These are phyloP conservation scores for Caenorhabditis brenneri DNA, from an alignment of 1,140 invertebrate species.

Conservation along the genomic window DNA sequence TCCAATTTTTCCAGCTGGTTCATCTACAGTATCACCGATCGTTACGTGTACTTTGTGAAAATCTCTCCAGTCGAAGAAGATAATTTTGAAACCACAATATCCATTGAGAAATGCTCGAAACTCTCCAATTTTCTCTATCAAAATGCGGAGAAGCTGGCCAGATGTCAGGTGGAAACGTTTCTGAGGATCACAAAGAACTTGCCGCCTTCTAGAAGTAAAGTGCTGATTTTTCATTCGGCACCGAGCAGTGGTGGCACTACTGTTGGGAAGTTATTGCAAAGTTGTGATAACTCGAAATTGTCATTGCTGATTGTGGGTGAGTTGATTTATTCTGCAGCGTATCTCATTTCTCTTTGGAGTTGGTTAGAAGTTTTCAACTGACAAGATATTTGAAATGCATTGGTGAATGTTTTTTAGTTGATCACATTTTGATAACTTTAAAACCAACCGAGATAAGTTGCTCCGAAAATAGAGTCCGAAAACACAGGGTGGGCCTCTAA, in stretches of 20 bases:
- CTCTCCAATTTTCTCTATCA: neutral
- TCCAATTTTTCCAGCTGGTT: conserved; percentile 15
- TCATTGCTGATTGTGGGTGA: neutral
- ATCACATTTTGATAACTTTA: too few relatives aligned
- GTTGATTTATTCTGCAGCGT: neutral
- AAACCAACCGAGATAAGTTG: too few relatives aligned
- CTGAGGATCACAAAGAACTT: neutral
- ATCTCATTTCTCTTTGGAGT: too few relatives aligned
- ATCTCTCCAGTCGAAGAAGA: neutral
- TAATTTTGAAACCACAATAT: neutral
- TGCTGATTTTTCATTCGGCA: neutral
- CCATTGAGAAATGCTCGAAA: conserved; percentile 32
- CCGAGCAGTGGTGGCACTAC: neutral
- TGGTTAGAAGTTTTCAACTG: neutral
- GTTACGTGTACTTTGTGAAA: conserved; percentile 25
- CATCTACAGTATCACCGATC: conserved; percentile 24
- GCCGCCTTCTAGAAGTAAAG: neutral
- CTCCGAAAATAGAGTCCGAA: too few relatives aligned
- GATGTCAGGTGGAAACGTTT: conserved; percentile 6
- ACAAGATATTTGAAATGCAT: too few relatives aligned
- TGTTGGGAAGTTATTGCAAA: neutral
- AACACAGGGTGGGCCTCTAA: too few relatives aligned
- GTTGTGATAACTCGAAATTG: conserved; percentile 17
- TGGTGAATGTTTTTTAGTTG: too few relatives aligned
- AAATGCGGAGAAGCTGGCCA: conserved; percentile 23